Evolutionary conservation across 2,888 invertebrate genomes (phyloP), one percentile per base, ranked within the genome.

Genomic region (Agonopterix heracliana): DNA sequence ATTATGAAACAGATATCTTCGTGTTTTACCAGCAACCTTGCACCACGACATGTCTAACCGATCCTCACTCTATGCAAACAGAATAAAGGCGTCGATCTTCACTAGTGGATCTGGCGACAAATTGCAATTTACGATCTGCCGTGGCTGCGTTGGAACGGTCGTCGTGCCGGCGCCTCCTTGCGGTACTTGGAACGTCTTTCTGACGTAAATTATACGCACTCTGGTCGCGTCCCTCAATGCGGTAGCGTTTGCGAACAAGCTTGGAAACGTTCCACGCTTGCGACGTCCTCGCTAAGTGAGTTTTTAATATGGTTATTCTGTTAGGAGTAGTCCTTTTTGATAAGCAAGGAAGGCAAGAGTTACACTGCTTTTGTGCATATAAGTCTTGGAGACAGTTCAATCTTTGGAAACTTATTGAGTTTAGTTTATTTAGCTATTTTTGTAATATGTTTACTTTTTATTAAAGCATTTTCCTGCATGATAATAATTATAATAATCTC

Each of bases 101-200:
- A 50, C 52, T 53, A 50, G 53, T 47, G 48, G 52, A 53, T 51
- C 52, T 57, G 53, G 56, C 61, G 63, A 67, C 68, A 68, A 71
- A 68, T 70, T 66, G 59, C 58, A 57, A 71, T 71, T 69, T 70
- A 71, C 64, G 66, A 47, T 36, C 49, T 49, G 41, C 49, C 60
- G 50, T 41, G 12, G 48, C 46, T 52, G 59, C 56, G 57, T 57
- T 45, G 44, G 53, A 50, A 49, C 64, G 61, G 61, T 54, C 63
- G 66, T 59, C 66, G 41, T 41, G 10, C 34, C 59, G 60, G 59
- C 64, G 62, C 61, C 63, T 48, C 38, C 46, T 52, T 53, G 57
- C 59, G 57, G 56, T 56, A 47, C 26, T 5, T 26, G 41, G 5
- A 12, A 17, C 47, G 47, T 41, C 7, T 34, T 26, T 34, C 34